Base-by-base conservation (phyloP, 2,797 vertebrate genomes). In the Octomys mimax region DNA sequence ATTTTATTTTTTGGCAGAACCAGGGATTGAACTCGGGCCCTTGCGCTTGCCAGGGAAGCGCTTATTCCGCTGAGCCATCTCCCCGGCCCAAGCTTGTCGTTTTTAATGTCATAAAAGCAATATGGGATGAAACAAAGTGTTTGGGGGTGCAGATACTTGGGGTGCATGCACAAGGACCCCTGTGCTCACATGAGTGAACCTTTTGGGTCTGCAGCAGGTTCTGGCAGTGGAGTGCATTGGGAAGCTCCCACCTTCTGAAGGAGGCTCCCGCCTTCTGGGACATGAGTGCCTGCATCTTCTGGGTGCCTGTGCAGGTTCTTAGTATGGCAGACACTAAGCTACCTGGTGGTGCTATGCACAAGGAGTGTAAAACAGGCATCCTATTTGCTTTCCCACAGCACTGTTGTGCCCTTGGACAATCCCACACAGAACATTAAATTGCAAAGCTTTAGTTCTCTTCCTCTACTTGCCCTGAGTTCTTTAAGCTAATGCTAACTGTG, bases 221-320 rank as follows among this genome's bases (percentile, higher is more conserved):
- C 79, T 13, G 5, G 3, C 6, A 28, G 16, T 6, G 21, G 1
- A 0, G 1, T 21, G 19, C 0, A 5, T 24, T 11, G 49, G n/a
- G 52, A 42, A 4, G 22, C 6, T 4, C 59, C n/a, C 1, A 0
- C 2, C 12, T 42, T 24, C 36, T 54, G 31, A 54, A 16, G n/a
- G 59, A 42, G 8, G 22, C 6, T 4, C 52, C 39, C 1, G 0
- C 3, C 12, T 42, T 24, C 36, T 39, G 26, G 0, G 0, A 0
- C 13, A 39, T 26, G 7, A 28, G 5, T 24, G n/a, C 10, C 11
- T 6, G 2, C 42, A 31, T n/a, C 10, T 1, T 0, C 0, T 0
- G 39, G 42, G 42, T 42, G 0, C 39, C 57, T 24, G 14, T 2
- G 13, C 2, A 4, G 36, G 26, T 46, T 0, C 26, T 31, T n/a